Evolutionary conservation across 2,113 vertebrate species (phyloP).

Genomic region (Megaleporinus macrocephalus): DNA sequence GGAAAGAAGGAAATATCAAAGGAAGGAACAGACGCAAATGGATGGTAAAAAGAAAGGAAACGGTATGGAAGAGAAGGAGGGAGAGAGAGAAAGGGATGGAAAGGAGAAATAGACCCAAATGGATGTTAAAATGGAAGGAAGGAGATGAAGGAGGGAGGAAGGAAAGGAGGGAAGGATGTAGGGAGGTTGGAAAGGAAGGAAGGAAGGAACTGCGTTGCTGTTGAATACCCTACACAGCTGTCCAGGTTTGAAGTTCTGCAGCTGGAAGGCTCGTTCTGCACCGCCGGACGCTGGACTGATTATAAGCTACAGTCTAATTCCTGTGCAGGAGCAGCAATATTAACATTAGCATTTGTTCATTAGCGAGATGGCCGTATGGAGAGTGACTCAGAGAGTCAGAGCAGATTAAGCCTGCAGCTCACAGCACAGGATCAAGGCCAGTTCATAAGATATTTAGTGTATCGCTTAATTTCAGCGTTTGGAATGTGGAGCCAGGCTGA

Average conservation of each 20-base stretch:
- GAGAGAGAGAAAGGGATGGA: too few relatives aligned
- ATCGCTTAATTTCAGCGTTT: background rate
- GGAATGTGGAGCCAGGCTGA: background rate
- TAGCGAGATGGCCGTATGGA: background rate
- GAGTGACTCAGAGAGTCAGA: background rate
- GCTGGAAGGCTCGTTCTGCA: background rate
- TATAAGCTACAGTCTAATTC: background rate
- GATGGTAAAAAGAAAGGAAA: too few relatives aligned
- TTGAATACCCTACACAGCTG: background rate
- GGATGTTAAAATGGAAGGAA: too few relatives aligned
- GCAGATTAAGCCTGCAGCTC: background rate
- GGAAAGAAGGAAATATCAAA: too few relatives aligned
- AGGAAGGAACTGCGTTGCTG: background rate
- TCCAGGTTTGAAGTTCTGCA: background rate
- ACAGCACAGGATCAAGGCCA: background rate
- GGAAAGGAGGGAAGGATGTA: too few relatives aligned
- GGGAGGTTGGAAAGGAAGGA: too few relatives aligned
- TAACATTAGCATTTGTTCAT: constrained; percentile 7
- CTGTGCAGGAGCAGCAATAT: background rate
- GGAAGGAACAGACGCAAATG: too few relatives aligned
- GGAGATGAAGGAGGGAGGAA: too few relatives aligned
- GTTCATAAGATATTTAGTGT: background rate
- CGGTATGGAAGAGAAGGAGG: too few relatives aligned
- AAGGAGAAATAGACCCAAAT: too few relatives aligned
- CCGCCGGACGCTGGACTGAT: background rate